Base-by-base conservation (phyloP, 2,113 vertebrate species). In the Aspidoscelis tigris region DNA sequence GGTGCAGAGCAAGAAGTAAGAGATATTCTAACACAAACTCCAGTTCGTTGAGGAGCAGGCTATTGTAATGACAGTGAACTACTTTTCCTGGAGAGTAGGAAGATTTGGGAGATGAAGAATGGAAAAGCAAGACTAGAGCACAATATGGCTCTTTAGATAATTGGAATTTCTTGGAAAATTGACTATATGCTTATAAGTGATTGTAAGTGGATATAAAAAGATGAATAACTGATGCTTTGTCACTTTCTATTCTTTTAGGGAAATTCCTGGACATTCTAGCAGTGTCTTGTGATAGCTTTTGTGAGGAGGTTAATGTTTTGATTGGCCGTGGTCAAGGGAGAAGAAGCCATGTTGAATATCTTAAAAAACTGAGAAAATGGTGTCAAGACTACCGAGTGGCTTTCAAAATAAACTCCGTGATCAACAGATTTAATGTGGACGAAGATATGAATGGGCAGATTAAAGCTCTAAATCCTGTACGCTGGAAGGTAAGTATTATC, bases 331-430 rank as follows among this genome's bases (percentile, higher is more conserved):
- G 95, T 20, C 98, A 98, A 88, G 97, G 98, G 12, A 97, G 86
- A 75, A 98, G 97, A 87, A 98, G 96, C 89, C 98, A 99, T 0
- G 87, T 99, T 7, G 96, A 98, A 71, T 98, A 96, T 72, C 95
- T 99, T 0, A 93, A 95, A 26, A 98, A 95, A 83, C 93, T 99
- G 79, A 89, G 95, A 14, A 83, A 12, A 10, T 99, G 98, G 98
- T 99, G 98, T 88, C 89, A 76, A 18, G 87, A 98, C 0, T 98
- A 99, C 41, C 95, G 93, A 82, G 97, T 99, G 84, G 98, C 98
- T 4, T 99, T 99, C 94, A 99, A 99, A 92, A 96, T 99, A 88
- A 99, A 99, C 84, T 98, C 98, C 0, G 98, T 99, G 78, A 97
- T 99, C 87, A 99, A 98, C 90, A 97, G 95, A 41, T 99, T 97